phyloP scores from a whole-genome alignment of 2,113 vertebrate genomes.

The Martes martes region DNA sequence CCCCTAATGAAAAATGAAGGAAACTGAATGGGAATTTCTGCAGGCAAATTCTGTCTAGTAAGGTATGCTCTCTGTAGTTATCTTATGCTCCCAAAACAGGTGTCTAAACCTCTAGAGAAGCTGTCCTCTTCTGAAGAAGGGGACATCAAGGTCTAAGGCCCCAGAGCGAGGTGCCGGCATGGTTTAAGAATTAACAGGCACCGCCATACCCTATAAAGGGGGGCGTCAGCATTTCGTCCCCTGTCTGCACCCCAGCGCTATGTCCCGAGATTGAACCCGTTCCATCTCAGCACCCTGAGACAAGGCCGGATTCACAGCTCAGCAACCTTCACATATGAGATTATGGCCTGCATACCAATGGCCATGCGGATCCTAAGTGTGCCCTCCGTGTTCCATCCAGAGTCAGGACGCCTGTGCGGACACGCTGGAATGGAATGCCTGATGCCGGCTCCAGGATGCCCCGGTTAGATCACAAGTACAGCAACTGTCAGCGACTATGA shows the following conservation, averaged over 20 bases:
- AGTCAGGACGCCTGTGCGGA: conserved; percentile 76
- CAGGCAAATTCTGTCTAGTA: not conserved
- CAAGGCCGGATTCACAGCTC: not conserved
- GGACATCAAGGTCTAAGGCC: not conserved
- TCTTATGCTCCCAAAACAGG: not conserved
- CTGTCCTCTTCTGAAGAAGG: not conserved
- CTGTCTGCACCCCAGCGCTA: not conserved
- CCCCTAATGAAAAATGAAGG: not conserved
- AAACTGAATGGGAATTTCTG: not conserved
- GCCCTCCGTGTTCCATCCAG: not conserved
- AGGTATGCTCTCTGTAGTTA: not conserved
- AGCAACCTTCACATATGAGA: not conserved
- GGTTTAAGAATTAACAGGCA: not conserved
- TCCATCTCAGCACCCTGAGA: not conserved
- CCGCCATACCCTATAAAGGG: too few species aligned
- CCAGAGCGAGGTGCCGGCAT: not conserved
- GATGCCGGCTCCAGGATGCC: conserved; percentile 17
- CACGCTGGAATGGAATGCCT: conserved; percentile 79
- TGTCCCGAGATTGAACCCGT: not conserved
- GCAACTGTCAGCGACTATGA: conserved; percentile 84
- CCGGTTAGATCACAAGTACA: conserved; percentile 86
- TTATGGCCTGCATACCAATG: not conserved
- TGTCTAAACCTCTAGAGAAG: not conserved
- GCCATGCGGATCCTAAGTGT: rapidly evolving
- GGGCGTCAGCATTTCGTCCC: not conserved